phyloP scores from a whole-genome alignment of 1,140 invertebrate genomes.

The Drosophila sulfurigaster region DNA sequence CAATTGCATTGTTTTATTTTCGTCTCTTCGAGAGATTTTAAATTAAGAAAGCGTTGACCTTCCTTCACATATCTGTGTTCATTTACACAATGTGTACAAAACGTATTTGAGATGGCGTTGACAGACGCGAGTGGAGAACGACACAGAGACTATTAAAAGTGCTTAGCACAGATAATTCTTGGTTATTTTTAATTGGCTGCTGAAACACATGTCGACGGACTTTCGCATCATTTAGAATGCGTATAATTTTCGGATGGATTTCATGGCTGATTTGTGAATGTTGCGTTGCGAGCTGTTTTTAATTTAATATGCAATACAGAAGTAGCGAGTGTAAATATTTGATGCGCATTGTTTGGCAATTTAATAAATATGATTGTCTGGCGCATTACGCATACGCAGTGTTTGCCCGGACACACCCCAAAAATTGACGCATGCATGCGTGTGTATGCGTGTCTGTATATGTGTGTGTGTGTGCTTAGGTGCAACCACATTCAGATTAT shows the following conservation, averaged over 20 bases:
- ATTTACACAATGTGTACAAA: neutral
- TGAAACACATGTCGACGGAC: conserved; percentile 27
- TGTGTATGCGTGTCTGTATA: too few species aligned
- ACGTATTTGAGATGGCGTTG: conserved; percentile 14
- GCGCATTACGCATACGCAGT: conserved; percentile 31
- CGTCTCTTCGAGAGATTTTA: neutral
- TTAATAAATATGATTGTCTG: conserved; percentile 5
- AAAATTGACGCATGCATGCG: neutral
- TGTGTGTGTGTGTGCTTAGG: neutral
- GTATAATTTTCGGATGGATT: conserved; percentile 4
- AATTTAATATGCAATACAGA: neutral
- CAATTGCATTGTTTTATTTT: conserved; percentile 22
- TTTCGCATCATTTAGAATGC: conserved; percentile 33
- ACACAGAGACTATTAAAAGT: conserved; percentile 3
- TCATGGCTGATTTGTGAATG: conserved; percentile 1
- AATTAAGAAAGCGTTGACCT: conserved; percentile 42
- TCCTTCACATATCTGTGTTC: conserved; percentile 22
- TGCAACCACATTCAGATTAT: conserved; percentile 8
- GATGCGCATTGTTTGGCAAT: neutral
- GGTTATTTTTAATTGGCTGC: conserved; percentile 42
- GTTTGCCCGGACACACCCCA: conserved; percentile 8
- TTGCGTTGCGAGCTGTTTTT: neutral
- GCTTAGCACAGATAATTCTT: conserved; percentile 34
- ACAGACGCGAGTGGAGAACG: conserved; percentile 13
- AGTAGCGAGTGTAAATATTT: neutral